These are phyloP conservation scores for Pteropus rufus DNA, from an alignment of 2,797 vertebrate genomes.

Conservation along the genomic window DNA sequence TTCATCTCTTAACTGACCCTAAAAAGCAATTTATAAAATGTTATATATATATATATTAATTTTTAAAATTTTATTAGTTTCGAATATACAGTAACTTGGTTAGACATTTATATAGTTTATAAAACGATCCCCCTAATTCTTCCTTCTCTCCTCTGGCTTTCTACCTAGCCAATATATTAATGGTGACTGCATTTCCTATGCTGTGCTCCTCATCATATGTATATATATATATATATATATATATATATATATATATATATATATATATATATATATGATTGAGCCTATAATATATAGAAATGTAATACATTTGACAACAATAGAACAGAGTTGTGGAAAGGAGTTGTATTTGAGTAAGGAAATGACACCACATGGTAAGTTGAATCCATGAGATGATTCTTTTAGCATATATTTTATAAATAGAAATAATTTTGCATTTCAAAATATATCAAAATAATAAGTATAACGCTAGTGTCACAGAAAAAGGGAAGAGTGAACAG, in stretches of 20 bases:
- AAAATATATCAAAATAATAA: background rate
- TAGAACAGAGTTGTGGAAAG: background rate
- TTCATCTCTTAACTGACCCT: background rate
- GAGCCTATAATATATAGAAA: background rate
- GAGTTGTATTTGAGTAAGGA: background rate
- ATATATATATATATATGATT: background rate
- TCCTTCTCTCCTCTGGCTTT: no score
- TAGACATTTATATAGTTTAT: no score
- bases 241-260: no score
- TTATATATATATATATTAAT: no score
- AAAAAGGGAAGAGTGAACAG: background rate
- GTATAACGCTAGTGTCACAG: background rate
- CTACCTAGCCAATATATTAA: no score
- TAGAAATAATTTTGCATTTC: background rate
- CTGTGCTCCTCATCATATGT: no score
- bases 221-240: no score
- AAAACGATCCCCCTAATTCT: no score
- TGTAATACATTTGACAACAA: background rate
- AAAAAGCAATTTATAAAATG: background rate
- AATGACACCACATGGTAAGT: background rate
- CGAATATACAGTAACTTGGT: no score
- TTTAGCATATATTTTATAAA: background rate
- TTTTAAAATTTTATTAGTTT: no score
- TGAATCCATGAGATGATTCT: background rate
- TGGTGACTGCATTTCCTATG: no score